Evolutionary conservation across 2,797 vertebrate species (phyloP), one percentile per base, ranked within the genome.

Genomic region (Mormyrus proboscirostris): DNA sequence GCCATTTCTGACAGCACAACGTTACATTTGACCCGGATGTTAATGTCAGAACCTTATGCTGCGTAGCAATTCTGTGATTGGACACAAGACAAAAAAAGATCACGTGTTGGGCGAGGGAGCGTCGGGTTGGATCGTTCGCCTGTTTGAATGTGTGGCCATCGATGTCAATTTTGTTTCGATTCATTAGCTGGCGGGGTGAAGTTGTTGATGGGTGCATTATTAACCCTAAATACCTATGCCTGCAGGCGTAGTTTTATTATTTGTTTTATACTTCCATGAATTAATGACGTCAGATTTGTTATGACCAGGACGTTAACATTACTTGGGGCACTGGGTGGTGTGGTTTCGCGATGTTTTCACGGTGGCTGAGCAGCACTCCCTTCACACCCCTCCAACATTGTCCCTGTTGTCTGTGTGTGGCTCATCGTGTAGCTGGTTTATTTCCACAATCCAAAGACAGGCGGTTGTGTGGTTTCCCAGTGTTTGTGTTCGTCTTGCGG

Each of bases 1-100:
- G 95, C 95, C 96, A 96, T 96, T 89, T 94, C 94, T 55, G 62
- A 87, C 89, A 89, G 33, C 84, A 19, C 49, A 91, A 90, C 90
- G 83, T 55, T 85, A 89, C 12, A 53, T 88, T 22, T 90, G 69
- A 89, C 87, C 88, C 88, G 88, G 90, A 82, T 62, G 82, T 79
- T 51, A 55, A 89, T 47, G 16, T 25, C 22, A 41, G 5, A 33
- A 12, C 4, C 65, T 73, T 41, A 49, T 49, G 57, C 1, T 9
- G 50, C n/a, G 19, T 16, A 57, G 29, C 1, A 50, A 25, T 4
- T 51, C 25, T 76, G 44, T 73, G 89, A 89, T 89, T 76, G 49
- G 49, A 19, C n/a, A 44, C 2, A 59, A 25, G n/a, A 41, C 29
- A 47, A 82, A 47, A 7, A 82, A n/a, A 3, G 2, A 82, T 82